These are phyloP conservation scores for Carcina quercana DNA, from an alignment of 2,888 invertebrate species.

Conservation along the genomic window DNA sequence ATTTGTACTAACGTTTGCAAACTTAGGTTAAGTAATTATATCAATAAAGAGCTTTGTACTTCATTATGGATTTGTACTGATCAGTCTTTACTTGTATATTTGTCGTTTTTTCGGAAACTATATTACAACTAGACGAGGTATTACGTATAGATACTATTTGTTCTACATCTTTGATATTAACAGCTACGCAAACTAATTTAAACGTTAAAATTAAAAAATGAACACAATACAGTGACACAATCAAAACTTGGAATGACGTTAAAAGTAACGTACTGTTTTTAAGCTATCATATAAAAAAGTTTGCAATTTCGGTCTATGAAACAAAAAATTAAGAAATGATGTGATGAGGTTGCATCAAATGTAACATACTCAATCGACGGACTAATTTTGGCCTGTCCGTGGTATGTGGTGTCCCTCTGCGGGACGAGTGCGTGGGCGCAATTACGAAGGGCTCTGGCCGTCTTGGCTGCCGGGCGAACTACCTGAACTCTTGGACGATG, in stretches of 20 bases:
- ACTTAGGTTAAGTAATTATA: conserved; percentile 46
- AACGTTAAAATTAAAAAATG: no score
- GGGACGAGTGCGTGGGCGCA: conserved; percentile 35
- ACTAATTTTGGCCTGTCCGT: no score
- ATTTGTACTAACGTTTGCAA: conserved; percentile 67
- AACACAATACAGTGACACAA: no score
- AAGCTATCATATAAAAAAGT: no score
- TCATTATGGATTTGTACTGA: conserved; percentile 60
- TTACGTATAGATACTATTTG: not conserved
- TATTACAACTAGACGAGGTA: conserved; percentile 6
- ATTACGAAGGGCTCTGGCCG: conserved; percentile 46
- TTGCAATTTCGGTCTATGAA: no score
- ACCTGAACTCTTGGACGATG: conserved; percentile 50
- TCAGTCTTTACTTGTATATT: conserved; percentile 58
- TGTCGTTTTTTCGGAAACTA: conserved; percentile 29
- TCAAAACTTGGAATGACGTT: no score
- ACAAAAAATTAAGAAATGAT: no score
- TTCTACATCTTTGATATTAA: not conserved
- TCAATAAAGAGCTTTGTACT: conserved; percentile 54
- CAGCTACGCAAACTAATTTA: no score
- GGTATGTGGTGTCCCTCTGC: no score
- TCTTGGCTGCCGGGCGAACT: conserved; percentile 52
- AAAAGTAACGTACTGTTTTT: no score
- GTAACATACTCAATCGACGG: no score
- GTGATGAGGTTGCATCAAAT: no score